Evolutionary conservation across 2,113 vertebrate species (phyloP).

Genomic region (Cettia cetti): DNA sequence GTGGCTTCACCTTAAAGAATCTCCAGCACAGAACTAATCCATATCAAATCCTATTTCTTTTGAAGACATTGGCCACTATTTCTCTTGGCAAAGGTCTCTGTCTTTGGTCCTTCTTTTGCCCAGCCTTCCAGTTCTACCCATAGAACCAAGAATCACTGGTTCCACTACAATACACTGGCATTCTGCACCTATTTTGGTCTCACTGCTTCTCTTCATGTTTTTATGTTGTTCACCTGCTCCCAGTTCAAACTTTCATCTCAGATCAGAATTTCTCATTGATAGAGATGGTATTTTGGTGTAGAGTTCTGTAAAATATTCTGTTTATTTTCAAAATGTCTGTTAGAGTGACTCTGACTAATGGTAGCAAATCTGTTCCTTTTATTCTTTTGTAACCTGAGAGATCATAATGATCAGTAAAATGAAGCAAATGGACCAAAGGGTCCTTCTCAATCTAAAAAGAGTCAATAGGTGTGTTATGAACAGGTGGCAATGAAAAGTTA

Average conservation of each 20-base stretch:
- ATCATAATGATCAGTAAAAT: background rate
- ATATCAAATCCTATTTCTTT: background rate
- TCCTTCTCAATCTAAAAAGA: background rate
- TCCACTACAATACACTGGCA: background rate
- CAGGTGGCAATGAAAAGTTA: background rate
- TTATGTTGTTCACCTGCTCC: background rate
- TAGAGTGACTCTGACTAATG: background rate
- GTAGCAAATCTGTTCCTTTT: background rate
- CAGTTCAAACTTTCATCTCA: background rate
- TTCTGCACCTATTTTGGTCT: background rate
- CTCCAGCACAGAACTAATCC: background rate
- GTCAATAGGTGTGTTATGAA: background rate
- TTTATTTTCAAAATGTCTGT: background rate
- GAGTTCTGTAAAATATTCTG: background rate
- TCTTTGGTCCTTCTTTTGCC: background rate
- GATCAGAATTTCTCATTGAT: background rate
- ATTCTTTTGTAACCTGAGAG: background rate
- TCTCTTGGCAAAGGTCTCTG: background rate
- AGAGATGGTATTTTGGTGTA: background rate
- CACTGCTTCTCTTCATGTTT: background rate
- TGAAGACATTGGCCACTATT: background rate
- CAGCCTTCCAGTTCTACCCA: background rate
- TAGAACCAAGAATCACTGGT: background rate
- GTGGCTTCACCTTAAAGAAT: background rate
- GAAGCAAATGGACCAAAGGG: background rate